Percentiles rank a stretch among this genome's conserved stretches.
phyloP scores from a whole-genome alignment of 2,888 invertebrate species.

The Iselma pallidipennis region DNA sequence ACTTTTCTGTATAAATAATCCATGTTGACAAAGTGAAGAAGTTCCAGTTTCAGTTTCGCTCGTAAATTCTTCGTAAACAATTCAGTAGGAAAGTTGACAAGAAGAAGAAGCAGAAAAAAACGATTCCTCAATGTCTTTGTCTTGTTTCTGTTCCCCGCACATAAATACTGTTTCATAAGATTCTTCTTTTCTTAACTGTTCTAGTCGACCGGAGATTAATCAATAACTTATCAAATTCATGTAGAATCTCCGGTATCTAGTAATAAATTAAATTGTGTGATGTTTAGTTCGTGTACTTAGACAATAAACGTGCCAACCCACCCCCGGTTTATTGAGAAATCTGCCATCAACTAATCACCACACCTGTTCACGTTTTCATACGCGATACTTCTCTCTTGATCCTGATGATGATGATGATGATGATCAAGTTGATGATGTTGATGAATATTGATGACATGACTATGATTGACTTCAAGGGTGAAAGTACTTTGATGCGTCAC shows the following conservation, averaged over 20 bases:
- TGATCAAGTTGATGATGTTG: not conserved
- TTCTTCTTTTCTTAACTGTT: not conserved
- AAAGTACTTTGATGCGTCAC: too few relatives aligned
- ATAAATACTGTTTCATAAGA: not conserved
- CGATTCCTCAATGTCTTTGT: not conserved
- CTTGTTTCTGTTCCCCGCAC: not conserved
- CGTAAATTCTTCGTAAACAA: not conserved
- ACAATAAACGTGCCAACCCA: conserved; percentile 19
- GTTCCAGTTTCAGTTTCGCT: not conserved
- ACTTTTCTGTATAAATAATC: not conserved
- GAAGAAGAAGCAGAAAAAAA: not conserved
- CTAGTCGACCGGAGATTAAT: not conserved
- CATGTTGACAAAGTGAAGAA: not conserved
- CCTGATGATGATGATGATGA: too few relatives aligned
- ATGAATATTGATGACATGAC: conserved; percentile 10
- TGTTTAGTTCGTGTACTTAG: conserved; percentile 16
- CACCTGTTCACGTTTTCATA: conserved; percentile 20
- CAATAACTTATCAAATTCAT: conserved; percentile 7
- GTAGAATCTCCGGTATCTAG: not conserved
- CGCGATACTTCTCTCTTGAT: not conserved
- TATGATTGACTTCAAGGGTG: not conserved
- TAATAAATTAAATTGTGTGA: conserved; percentile 18
- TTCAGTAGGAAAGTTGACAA: not conserved
- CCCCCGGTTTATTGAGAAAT: conserved; percentile 16
- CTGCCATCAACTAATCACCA: conserved; percentile 18